Conservation (phyloP, 2,797 vertebrate genomes). For the Helostoma temminkii region DNA sequence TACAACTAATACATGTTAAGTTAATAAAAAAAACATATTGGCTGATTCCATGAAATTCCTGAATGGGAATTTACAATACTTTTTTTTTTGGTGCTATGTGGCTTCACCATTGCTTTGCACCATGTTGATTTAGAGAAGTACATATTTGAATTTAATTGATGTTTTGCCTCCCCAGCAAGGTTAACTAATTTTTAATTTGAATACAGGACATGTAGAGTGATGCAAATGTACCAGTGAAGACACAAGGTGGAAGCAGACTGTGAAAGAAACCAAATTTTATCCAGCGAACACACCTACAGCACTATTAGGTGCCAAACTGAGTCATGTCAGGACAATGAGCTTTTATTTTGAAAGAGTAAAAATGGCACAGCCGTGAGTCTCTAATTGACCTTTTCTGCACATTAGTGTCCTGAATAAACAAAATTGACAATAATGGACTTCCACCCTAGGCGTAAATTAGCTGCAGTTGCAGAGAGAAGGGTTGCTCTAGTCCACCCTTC, state of each 20-base stretch:
- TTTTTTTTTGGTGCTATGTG: no score
- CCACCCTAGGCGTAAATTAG: constrained; percentile 54
- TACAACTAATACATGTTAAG: no score
- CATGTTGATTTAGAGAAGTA: no score
- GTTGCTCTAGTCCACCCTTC: constrained; percentile 14
- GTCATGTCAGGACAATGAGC: constrained; percentile 42
- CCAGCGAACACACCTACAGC: neutral
- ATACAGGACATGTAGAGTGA: neutral
- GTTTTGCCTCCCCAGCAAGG: neutral
- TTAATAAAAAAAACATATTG: no score
- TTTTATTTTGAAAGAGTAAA: constrained; percentile 39
- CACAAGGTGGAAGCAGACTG: neutral
- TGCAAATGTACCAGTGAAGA: neutral
- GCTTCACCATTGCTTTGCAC: no score
- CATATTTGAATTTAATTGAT: no score
- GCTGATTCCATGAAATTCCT: no score
- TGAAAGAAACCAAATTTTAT: neutral
- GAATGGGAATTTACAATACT: no score
- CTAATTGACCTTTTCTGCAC: constrained; percentile 63
- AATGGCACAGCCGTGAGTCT: constrained; percentile 50
- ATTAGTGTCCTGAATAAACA: constrained; percentile 70
- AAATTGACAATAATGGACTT: constrained; percentile 64
- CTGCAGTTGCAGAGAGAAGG: constrained; percentile 24
- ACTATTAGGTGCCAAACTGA: constrained; percentile 9
- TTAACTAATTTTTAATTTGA: neutral